Conservation (phyloP, 2,888 invertebrate species). For the Mesochorus sp. region DNA sequence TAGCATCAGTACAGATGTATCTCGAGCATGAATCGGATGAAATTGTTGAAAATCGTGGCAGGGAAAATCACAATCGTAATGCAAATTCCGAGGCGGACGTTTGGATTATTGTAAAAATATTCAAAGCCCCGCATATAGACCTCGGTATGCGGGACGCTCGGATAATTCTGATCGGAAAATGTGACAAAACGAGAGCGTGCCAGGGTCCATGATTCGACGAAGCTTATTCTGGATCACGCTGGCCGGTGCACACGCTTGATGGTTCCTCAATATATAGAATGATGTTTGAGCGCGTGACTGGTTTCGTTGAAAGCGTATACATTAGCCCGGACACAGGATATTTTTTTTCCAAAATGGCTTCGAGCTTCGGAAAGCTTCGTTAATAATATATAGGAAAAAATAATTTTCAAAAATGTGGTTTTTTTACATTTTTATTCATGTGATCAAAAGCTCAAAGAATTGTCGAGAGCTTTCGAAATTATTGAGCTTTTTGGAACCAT, state of each 20-base stretch:
- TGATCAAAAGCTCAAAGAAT: too few relatives aligned
- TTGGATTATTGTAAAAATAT: slow-evolving; percentile 48
- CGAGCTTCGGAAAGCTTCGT: too few relatives aligned
- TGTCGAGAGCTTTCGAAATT: too few relatives aligned
- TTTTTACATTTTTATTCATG: too few relatives aligned
- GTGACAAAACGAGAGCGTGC: slow-evolving; percentile 10
- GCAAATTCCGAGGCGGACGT: slow-evolving; percentile 9
- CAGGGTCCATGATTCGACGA: slow-evolving; percentile 5
- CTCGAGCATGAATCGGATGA: background rate
- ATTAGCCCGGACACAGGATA: too few relatives aligned
- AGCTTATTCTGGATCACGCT: slow-evolving; percentile 25
- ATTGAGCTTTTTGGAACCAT: too few relatives aligned
- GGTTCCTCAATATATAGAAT: background rate
- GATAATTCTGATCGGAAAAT: slow-evolving; percentile 42
- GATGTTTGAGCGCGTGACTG: slow-evolving; percentile 47
- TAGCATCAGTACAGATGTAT: too few relatives aligned
- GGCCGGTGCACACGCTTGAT: background rate
- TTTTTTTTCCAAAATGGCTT: background rate
- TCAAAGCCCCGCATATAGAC: background rate
- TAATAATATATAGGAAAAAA: too few relatives aligned
- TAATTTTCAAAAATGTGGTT: too few relatives aligned
- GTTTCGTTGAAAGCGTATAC: slow-evolving; percentile 40
- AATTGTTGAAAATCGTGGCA: slow-evolving; percentile 8
- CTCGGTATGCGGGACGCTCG: background rate
- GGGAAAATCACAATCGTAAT: slow-evolving; percentile 12